Evolutionary conservation across 2,888 invertebrate species (phyloP), one percentile per base, ranked within the genome.

Genomic region (Gastrophysa polygoni): DNA sequence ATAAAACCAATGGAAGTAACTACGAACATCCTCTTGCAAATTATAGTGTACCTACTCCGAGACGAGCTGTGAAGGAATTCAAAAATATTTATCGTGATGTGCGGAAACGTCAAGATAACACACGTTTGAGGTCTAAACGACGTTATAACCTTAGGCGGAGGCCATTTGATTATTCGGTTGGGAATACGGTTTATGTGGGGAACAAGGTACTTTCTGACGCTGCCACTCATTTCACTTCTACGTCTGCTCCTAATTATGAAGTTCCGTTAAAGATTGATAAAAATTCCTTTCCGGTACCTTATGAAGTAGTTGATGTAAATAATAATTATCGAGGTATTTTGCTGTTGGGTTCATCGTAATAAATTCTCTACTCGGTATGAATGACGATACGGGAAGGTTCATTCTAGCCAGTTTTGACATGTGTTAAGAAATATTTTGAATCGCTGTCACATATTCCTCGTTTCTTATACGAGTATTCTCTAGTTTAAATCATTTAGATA

Each of bases 11-110:
- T 48, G 48, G 48, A 7, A 24, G 14, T 48, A 8, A 48, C 16
- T 48, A 48, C 16, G 48, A 48, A 21, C 48, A 48, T 48, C 48
- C 48, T 24, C 48, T 48, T 48, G 48, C 14, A 2, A 14, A 48
- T 14, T 18, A 48, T 48, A n/a, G 48, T 5, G 48, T 48, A 0
- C 24, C 11, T 7, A 24, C 48, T 48, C 48, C 11, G 14, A 48
- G 48, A 48, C 18, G 21, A 48, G 48, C 48, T 0, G 48, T 48
- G 5, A 24, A 17, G n/a, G 16, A 48, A 48, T 48, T 48, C 14
- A 24, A 21, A 20, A 48, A 48, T 21, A 48, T 46, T 20, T 46
- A 46, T 48, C 2, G 11, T 48, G 48, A 48, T 8, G 24, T 48
- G 14, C 20, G 48, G 11, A 48, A 48, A 48, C 20, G 48, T 21